Evolutionary conservation across 1,140 invertebrate genomes (phyloP).

Genomic region (Lerema accius): DNA sequence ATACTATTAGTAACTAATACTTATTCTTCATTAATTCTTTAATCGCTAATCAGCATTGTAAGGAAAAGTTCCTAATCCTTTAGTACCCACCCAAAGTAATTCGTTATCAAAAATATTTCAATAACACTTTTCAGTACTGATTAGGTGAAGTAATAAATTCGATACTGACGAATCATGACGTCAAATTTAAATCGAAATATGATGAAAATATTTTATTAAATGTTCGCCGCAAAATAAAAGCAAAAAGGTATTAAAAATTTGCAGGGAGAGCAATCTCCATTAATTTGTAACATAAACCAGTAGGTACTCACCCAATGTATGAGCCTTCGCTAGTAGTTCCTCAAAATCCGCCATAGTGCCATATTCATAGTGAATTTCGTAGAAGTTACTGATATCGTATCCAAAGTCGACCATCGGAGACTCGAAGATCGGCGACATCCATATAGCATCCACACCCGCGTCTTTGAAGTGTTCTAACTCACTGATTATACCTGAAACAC

Average conservation of each 20-base stretch:
- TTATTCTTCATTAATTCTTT: background rate
- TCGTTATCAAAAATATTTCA: background rate
- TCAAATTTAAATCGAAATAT: too few relatives aligned
- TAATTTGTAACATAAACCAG: too few relatives aligned
- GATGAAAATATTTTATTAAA: too few relatives aligned
- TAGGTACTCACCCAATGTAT: slow-evolving; percentile 77
- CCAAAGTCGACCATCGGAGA: slow-evolving; percentile 88
- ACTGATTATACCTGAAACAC: slow-evolving; percentile 82
- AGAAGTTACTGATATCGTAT: slow-evolving; percentile 91
- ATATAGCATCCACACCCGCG: slow-evolving; percentile 84
- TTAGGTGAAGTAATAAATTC: background rate
- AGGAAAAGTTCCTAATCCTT: background rate
- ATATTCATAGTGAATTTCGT: slow-evolving; percentile 86
- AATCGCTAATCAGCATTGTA: background rate
- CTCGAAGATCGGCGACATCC: slow-evolving; percentile 88
- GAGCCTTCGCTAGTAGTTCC: slow-evolving; percentile 83
- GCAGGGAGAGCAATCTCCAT: too few relatives aligned
- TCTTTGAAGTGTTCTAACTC: slow-evolving; percentile 82
- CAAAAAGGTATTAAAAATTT: too few relatives aligned
- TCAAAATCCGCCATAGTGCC: slow-evolving; percentile 90
- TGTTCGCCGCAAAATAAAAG: too few relatives aligned
- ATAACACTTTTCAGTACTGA: background rate
- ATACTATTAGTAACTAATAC: too few relatives aligned
- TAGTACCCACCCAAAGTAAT: background rate
- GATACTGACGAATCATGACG: background rate